Conservation (phyloP, 2,797 vertebrate genomes). For the Forpus xanthops region DNA sequence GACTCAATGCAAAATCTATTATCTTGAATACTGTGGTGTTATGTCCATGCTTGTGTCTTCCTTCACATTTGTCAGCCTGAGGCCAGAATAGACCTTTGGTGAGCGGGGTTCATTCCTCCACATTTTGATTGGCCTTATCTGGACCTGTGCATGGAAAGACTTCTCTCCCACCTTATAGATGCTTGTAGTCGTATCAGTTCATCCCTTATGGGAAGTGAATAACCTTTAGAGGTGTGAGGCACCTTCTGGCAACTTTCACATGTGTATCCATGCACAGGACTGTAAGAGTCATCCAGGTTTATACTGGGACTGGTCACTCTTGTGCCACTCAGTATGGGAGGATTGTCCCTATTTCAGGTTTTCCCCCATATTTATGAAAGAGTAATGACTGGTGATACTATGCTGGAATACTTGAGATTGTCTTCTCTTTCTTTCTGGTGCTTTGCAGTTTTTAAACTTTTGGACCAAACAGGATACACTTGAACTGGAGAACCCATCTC, state of each 20-base stretch:
- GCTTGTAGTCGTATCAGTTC: not conserved
- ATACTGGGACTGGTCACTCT: not conserved
- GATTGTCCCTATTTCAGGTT: not conserved
- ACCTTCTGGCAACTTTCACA: not conserved
- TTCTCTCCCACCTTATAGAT: not conserved
- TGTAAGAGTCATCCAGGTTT: not conserved
- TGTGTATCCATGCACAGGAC: not conserved
- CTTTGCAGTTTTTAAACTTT: slow-evolving; percentile 92
- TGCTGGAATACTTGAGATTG: not conserved
- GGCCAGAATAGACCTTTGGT: not conserved
- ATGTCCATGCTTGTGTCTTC: not conserved
- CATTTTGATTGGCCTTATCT: not conserved
- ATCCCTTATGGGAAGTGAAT: not conserved
- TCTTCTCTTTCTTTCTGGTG: not conserved
- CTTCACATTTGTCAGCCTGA: not conserved
- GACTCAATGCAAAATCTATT: not conserved
- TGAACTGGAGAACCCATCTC: slow-evolving; percentile 93
- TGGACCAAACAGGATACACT: slow-evolving; percentile 94
- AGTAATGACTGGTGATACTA: not conserved
- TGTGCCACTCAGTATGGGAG: not conserved
- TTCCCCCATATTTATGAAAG: not conserved
- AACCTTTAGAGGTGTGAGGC: not conserved
- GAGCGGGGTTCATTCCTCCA: not conserved
- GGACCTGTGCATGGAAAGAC: not conserved
- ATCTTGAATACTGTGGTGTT: not conserved